Evolutionary conservation across 2,113 vertebrate species (phyloP), one percentile per base, ranked within the genome.

Genomic region (Prochilodus magdalenae): DNA sequence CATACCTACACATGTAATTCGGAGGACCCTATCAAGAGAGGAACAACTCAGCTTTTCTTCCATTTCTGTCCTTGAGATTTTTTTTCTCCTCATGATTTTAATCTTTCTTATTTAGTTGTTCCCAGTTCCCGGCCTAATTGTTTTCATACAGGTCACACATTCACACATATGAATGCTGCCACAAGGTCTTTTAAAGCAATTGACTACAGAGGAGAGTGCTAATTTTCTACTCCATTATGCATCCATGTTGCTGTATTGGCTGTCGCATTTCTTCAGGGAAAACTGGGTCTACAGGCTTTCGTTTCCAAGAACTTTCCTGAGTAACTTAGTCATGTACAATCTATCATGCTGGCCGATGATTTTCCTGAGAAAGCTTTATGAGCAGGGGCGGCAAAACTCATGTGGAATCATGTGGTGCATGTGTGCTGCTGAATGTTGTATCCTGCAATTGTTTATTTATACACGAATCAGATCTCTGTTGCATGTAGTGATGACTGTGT

Each of bases 1-100:
- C 86, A 88, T 84, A 88, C 83, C 85, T 88, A 83, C 84, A 87
- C 84, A 74, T 84, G n/a, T 53, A 74, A 29, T 74, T 16, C 73
- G 30, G 73, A 74, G 20, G 18, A 53, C 16, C 18, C 20, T 62
- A 36, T 60, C 24, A 1, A 26, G 22, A 12, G n/a, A 60, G 53
- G 22, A 57, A 16, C 53, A 26, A 60, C n/a, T 60, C n/a, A 60
- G 22, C 24, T 60, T 60, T 60, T 60, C n/a, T 26, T 24, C 24
- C 10, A 60, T 24, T 60, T 60, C 24, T 60, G 24, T 26, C 22
- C 24, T 60, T 60, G 24, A 60, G 12, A 57, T 57, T 7, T 22
- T 57, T 57, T 16, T 16, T 53, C 40, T 44, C 8, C 40, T 44
- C 8, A 44, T 44, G 40, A 10, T 10, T 53, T 53, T 57, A 22